Conservation (phyloP, 1,140 invertebrate species). For the Drosophila punjabiensis region DNA sequence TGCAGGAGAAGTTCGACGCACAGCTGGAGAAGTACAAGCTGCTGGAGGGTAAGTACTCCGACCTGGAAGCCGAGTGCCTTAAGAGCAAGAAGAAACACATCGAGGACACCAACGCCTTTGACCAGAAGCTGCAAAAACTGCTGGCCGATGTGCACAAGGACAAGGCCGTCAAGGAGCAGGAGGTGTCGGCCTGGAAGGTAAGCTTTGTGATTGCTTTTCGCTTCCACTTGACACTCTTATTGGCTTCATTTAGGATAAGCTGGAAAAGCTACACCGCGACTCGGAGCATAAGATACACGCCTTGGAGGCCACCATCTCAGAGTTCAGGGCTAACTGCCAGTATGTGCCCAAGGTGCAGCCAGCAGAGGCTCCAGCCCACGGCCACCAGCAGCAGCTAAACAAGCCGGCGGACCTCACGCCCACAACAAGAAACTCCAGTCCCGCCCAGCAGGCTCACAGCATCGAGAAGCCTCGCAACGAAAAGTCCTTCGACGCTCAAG, state of each 20-base stretch:
- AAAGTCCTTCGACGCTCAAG: constrained; percentile 81
- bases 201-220: neutral
- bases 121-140: constrained; percentile 66
- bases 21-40: constrained; percentile 86
- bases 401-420: constrained; percentile 53
- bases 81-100: constrained; percentile 73
- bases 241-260: constrained; percentile 57
- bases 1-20: constrained; percentile 83
- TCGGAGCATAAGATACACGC: constrained; percentile 59
- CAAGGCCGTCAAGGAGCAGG: constrained; percentile 60
- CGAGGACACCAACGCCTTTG: constrained; percentile 65
- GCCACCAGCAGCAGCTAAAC: constrained; percentile 52
- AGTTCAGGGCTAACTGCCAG: constrained; percentile 67
- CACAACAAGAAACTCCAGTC: constrained; percentile 42
- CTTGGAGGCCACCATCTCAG: constrained; percentile 52
- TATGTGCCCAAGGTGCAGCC: constrained; percentile 61
- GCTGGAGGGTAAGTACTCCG: constrained; percentile 75
- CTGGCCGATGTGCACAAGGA: constrained; percentile 67
- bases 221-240: neutral
- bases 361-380: constrained; percentile 30
- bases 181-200: constrained; percentile 76
- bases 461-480: constrained; percentile 73
- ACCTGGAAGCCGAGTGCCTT: constrained; percentile 62
- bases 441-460: constrained; percentile 49
- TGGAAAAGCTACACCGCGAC: constrained; percentile 50